Evolutionary conservation across 2,113 vertebrate species (phyloP), one percentile per base, ranked within the genome.

Genomic region (Ciconia stormi): DNA sequence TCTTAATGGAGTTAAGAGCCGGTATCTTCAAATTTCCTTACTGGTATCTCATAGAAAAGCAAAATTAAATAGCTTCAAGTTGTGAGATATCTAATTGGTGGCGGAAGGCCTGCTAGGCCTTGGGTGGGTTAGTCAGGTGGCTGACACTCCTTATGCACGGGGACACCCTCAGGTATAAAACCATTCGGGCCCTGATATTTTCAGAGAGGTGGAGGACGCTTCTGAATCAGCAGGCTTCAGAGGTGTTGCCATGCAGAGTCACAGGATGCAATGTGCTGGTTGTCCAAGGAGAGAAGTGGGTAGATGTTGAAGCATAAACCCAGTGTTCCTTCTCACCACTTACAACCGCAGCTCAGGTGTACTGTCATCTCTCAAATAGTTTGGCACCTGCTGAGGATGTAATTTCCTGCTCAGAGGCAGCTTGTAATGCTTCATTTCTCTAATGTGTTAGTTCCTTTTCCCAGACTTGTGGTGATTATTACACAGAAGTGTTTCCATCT

Each of bases 241-340:
- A n/a, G 23, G 29, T 4, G 8, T 34, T 53, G 55, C 44, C 49
- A 30, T 8, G 32, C 30, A 7, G 72, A 58, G 27, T 50, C 1
- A 1, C 0, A 2, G 29, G 52, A 4, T 10, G 34, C 10, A 5
- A 6, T 0, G 2, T 19, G 14, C 49, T 25, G 13, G 1, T 5
- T 62, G 4, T 50, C n/a, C 17, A 1, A 19, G 52, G 65, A 55
- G 53, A 56, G 34, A 1, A 50, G 32, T 0, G 3, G 4, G 29
- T 32, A 15, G 46, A 11, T 4, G 2, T 8, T 10, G 11, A 67
- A 49, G 3, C 21, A 3, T 10, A 14, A 65, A 29, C 22, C 23
- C 21, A 2, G 0, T 1, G 5, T 55, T 67, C 42, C 40, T 52
- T 46, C 50, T 49, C 14, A 1, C 5, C 29, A 0, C 7, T 26